Evolutionary conservation across 2,113 vertebrate species (phyloP).

Genomic region (Columba livia): DNA sequence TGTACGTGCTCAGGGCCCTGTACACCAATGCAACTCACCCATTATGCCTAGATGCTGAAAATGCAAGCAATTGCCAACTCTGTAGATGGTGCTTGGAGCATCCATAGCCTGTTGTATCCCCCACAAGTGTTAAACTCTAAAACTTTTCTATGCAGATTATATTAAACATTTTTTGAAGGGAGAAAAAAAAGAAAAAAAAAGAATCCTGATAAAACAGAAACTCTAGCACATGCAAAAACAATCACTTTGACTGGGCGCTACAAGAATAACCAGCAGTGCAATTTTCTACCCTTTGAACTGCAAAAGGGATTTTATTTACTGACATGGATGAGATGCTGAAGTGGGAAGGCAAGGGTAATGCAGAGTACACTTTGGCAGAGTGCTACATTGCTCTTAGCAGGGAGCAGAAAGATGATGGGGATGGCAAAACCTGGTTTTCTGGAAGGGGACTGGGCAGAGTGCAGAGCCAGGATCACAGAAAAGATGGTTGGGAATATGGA

Average conservation of each 20-base stretch:
- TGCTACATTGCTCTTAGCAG: background rate
- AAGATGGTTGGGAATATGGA: background rate
- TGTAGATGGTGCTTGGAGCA: background rate
- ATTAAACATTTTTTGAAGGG: background rate
- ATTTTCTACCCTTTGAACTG: background rate
- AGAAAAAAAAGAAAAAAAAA: background rate
- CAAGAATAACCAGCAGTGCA: background rate
- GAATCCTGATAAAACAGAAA: background rate
- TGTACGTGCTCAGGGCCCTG: background rate
- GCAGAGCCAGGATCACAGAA: background rate
- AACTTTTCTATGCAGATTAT: background rate
- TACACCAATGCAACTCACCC: background rate
- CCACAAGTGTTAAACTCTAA: background rate
- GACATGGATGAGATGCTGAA: rapidly evolving
- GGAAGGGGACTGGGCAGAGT: background rate
- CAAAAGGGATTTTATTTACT: background rate
- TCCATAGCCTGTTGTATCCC: background rate
- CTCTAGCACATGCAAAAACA: background rate
- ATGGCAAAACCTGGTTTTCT: background rate
- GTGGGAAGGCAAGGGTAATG: background rate
- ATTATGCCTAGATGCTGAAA: background rate
- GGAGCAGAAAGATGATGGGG: background rate
- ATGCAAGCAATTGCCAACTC: background rate
- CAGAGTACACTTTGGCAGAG: background rate
- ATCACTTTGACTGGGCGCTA: background rate